These are phyloP conservation scores for Amiota communis DNA, from an alignment of 2,888 invertebrate species.

Conservation along the genomic window DNA sequence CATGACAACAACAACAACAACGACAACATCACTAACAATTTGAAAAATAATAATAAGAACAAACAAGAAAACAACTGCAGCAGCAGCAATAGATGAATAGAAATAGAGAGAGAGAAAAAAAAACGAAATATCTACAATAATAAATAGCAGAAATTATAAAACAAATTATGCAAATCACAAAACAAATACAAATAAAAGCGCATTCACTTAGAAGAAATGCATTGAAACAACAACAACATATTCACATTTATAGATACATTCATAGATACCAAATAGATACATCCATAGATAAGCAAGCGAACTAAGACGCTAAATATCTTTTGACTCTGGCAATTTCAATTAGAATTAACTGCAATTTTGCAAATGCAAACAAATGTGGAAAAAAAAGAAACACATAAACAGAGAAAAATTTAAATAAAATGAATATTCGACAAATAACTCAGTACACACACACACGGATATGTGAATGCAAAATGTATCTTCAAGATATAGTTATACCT, in stretches of 20 bases:
- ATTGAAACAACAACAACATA: conserved; percentile 35
- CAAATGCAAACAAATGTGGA: conserved; percentile 5
- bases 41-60: conserved; percentile 9
- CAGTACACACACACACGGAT: background rate
- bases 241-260: conserved; percentile 16
- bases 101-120: conserved; percentile 26
- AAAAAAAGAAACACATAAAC: background rate
- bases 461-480: conserved; percentile 17
- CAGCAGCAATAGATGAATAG: conserved; percentile 18
- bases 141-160: conserved; percentile 64
- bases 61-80: background rate
- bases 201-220: conserved; percentile 24
- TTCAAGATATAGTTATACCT: conserved; percentile 11
- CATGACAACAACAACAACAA: conserved; percentile 28
- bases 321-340: conserved; percentile 57
- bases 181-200: conserved; percentile 46
- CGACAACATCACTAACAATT: conserved; percentile 2
- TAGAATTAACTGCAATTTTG: conserved; percentile 65
- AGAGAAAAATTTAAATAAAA: background rate
- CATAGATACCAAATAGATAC: conserved; percentile 29
- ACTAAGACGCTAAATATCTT: conserved; percentile 17
- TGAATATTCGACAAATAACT: background rate
- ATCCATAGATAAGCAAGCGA: conserved; percentile 13
- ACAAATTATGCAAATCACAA: conserved; percentile 68
- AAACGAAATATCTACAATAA: conserved; percentile 52